phyloP scores from a whole-genome alignment of 2,797 vertebrate species.

The Triplophysa yarkandensis region DNA sequence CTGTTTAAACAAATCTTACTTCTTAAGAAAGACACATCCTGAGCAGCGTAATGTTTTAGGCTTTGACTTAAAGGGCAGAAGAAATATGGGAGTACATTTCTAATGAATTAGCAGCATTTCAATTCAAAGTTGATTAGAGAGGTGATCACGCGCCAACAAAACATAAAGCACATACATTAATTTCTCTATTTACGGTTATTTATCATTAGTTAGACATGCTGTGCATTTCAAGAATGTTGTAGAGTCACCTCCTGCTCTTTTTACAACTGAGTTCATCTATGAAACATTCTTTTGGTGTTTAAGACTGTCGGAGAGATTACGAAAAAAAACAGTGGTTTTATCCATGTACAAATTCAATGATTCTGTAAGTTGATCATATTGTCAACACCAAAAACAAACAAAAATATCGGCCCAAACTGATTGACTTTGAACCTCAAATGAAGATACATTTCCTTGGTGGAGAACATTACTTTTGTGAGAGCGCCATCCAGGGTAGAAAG shows the following conservation, averaged over 20 bases:
- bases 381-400: constrained; percentile 2
- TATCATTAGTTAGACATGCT: constrained; percentile 46
- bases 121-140: constrained; percentile 49
- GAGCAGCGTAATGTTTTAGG: constrained; percentile 52
- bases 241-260: constrained; percentile 8
- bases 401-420: constrained; percentile 3
- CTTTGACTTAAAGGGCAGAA: constrained; percentile 58
- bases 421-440: not conserved
- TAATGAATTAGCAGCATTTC: constrained; percentile 57
- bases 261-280: constrained; percentile 2
- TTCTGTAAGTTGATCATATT: constrained; percentile 6
- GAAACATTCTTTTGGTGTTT: constrained; percentile 35
- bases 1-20: constrained; percentile 33
- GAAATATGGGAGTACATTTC: constrained; percentile 51
- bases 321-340: constrained; percentile 27
- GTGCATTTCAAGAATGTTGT: constrained; percentile 15
- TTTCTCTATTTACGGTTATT: constrained; percentile 31
- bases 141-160: constrained; percentile 39
- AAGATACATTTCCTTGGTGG: not conserved
- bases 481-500: constrained; percentile 51
- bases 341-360: constrained; percentile 1
- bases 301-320: constrained; percentile 14
- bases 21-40: constrained; percentile 48
- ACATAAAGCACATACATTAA: constrained; percentile 40
- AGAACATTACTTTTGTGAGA: constrained; percentile 38